Evolutionary conservation across 64 coral and sea anemone genomes (phyloP).

Genomic region (Cladopsammia gracilis): DNA sequence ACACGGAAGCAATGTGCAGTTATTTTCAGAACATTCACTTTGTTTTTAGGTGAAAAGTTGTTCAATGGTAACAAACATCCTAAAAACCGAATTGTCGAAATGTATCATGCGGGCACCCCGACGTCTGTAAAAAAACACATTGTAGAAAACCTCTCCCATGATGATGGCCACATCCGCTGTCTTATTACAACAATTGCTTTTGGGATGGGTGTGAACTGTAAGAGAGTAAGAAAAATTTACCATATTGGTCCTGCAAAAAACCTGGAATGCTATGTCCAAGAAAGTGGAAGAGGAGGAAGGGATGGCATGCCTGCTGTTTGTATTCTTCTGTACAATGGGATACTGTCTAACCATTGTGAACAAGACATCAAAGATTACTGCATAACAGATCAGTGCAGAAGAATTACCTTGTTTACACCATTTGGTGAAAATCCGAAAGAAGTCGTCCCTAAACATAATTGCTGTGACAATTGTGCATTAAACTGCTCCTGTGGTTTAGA

Average conservation of each 20-base stretch:
- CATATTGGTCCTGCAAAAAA: not conserved
- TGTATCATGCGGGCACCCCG: conserved; percentile 45
- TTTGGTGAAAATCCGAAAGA: not conserved
- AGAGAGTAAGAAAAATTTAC: not conserved
- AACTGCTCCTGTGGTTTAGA: too few species aligned
- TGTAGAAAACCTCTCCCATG: not conserved
- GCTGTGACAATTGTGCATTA: not conserved
- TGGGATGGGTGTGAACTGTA: conserved; percentile 53
- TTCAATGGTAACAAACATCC: too few species aligned
- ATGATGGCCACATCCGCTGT: not conserved
- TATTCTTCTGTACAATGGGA: conserved; percentile 1
- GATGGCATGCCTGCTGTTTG: not conserved
- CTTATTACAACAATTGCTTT: conserved; percentile 30
- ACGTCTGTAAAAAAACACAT: conserved; percentile 22
- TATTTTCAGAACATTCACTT: too few species aligned
- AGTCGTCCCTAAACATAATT: not conserved
- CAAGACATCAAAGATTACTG: conserved; percentile 2
- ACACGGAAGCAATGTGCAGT: too few species aligned
- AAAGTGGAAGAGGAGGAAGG: not conserved
- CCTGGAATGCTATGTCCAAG: not conserved
- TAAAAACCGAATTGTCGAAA: too few species aligned
- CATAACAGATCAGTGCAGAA: not conserved
- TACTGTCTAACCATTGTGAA: not conserved
- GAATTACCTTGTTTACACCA: not conserved
- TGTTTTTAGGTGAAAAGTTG: too few species aligned